These are phyloP conservation scores for Meriones unguiculatus DNA, from an alignment of 2,113 vertebrate genomes.

Conservation along the genomic window DNA sequence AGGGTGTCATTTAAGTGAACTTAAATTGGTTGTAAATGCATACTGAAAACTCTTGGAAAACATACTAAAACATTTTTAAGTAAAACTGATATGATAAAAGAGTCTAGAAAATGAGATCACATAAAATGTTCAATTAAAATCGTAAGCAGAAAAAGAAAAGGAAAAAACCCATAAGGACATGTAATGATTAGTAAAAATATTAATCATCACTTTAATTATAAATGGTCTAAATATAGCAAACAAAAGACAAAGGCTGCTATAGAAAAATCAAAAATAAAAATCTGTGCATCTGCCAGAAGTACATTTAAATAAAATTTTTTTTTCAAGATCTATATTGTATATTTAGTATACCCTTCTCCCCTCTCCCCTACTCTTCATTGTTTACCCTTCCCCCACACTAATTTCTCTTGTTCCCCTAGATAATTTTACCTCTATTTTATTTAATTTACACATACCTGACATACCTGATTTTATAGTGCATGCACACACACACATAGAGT, in stretches of 20 bases:
- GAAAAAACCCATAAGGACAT: not conserved
- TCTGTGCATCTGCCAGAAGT: not conserved
- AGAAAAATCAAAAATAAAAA: not conserved
- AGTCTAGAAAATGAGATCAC: not conserved
- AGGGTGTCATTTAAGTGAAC: not conserved
- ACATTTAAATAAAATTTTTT: not conserved
- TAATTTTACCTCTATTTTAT: not conserved
- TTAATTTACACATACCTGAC: not conserved
- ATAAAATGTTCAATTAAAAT: not conserved
- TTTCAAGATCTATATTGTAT: not conserved
- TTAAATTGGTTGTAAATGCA: not conserved
- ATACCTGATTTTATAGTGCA: not conserved
- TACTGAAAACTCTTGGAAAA: not conserved
- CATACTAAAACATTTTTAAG: not conserved
- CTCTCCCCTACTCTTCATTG: not conserved
- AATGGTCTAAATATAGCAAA: not conserved
- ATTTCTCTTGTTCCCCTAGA: not conserved
- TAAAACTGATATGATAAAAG: not conserved
- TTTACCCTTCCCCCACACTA: not conserved
- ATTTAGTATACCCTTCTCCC: not conserved
- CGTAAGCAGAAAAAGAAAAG: not conserved
- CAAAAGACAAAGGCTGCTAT: not conserved
- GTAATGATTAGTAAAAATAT: not conserved
- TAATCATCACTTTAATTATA: not conserved
- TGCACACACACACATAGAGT: not conserved